phyloP scores from a whole-genome alignment of 2,797 vertebrate species.

The Labroides dimidiatus region DNA sequence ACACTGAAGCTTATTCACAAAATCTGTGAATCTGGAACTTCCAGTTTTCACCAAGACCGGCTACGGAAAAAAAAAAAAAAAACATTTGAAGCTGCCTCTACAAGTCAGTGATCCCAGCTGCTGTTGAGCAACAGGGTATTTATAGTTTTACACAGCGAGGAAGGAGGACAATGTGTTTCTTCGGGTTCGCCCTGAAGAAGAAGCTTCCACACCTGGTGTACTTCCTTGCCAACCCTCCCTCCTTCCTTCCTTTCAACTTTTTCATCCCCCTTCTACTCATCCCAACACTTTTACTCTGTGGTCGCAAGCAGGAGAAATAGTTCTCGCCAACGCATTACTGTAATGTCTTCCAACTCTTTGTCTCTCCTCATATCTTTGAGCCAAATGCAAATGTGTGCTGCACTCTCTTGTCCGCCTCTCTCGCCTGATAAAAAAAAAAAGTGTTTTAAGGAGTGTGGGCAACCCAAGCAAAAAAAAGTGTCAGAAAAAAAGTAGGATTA shows the following conservation, averaged over 20 bases:
- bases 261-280: not conserved
- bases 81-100: conserved; percentile 55
- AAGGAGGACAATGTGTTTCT: conserved; percentile 62
- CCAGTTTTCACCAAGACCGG: conserved; percentile 36
- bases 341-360: conserved; percentile 63
- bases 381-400: conserved; percentile 59
- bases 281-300: conserved; percentile 7
- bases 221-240: conserved; percentile 40
- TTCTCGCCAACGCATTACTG: conserved; percentile 52
- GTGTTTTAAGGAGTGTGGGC: conserved; percentile 55
- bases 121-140: conserved; percentile 65
- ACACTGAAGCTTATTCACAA: conserved; percentile 59
- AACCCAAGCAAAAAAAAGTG: conserved; percentile 33
- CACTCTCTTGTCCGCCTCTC: conserved; percentile 35
- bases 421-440: conserved; percentile 46
- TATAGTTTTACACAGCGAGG: conserved; percentile 54
- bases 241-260: conserved; percentile 21
- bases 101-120: conserved; percentile 48
- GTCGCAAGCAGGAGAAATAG: conserved; percentile 39
- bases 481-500: conserved; percentile 30
- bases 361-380: conserved; percentile 50
- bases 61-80: conserved; percentile 45
- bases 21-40: conserved; percentile 50
- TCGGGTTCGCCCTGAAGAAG: conserved; percentile 60
- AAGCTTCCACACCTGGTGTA: conserved; percentile 70